Base-by-base conservation (phyloP, 2,797 vertebrate genomes). In the Sebastes glaucus region DNA sequence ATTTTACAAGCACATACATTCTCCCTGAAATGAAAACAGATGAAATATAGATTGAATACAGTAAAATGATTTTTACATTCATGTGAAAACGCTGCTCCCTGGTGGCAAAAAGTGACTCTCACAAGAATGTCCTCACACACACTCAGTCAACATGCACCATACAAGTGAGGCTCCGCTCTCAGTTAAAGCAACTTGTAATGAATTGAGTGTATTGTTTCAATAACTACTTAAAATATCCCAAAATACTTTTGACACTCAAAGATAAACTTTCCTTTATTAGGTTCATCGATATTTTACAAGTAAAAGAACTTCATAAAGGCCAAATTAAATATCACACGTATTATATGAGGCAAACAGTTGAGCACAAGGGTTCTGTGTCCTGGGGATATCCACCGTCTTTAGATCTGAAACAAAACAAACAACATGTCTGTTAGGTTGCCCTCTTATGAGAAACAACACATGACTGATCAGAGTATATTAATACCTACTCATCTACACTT, bases 221-320 rank as follows among this genome's bases (percentile, higher is more conserved):
- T 20, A 56, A 70, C 76, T 13, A 38, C 75, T 78, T 66, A 33
- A 87, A 81, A 86, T 81, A 71, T 86, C 78, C 62, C 69, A 86
- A 75, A 86, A 89, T 87, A 71, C 42, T 78, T 88, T 69, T 81
- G 75, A 91, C 83, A 90, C 71, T 82, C 38, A 77, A 94, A 94
- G 84, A 90, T 88, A 88, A 53, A 89, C 52, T 86, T 82, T 91
- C 92, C 92, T 96, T 96, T 96, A 96, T 95, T 95, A 94, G 66
- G 90, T 94, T 90, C 92, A 92, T 94, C 78, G 89, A 92, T 95
- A 96, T 95, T 94, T 95, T 95, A 96, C 95, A 96, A 93, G 91
- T 91, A 94, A 94, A 89, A 94, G 89, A 96, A 96, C 94, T 78
- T 88, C 94, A 95, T 94, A 95, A 96, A 95, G 93, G 94, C 78